phyloP scores from a whole-genome alignment of 2,113 vertebrate species.

The Turdus rufiventris region DNA sequence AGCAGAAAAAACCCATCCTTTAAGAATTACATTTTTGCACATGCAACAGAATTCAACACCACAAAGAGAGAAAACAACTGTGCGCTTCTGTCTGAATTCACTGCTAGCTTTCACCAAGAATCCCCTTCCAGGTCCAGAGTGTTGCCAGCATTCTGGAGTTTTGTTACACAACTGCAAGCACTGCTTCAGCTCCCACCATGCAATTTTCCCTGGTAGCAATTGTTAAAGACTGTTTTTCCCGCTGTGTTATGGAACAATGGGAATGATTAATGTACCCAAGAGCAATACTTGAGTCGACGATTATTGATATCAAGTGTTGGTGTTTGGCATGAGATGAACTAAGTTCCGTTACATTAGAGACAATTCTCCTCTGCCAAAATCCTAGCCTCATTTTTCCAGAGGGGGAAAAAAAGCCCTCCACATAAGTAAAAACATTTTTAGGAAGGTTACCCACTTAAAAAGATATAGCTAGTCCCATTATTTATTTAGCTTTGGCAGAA shows the following conservation, averaged over 20 bases:
- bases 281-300: background rate
- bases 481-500: background rate
- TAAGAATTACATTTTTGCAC: background rate
- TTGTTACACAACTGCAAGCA: constrained; percentile 30
- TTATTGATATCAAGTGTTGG: constrained; percentile 18
- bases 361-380: background rate
- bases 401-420: background rate
- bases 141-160: constrained; percentile 2
- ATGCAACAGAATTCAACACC: background rate
- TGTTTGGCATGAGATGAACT: constrained; percentile 27
- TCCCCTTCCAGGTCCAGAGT: background rate
- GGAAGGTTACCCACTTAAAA: background rate
- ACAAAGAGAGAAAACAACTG: background rate
- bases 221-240: constrained; percentile 7
- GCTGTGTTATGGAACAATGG: constrained; percentile 38
- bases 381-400: background rate
- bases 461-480: background rate
- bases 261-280: constrained; percentile 17
- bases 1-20: background rate
- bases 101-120: background rate
- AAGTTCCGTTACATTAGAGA: background rate
- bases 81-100: background rate
- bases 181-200: background rate
- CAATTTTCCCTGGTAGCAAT: constrained; percentile 8
- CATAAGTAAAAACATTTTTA: background rate